A percentile compares a stretch with the other conserved stretches of the same genome.
These are phyloP conservation scores for Forbesichthys agassizii DNA, from an alignment of 2,113 vertebrate species.

Conservation along the genomic window DNA sequence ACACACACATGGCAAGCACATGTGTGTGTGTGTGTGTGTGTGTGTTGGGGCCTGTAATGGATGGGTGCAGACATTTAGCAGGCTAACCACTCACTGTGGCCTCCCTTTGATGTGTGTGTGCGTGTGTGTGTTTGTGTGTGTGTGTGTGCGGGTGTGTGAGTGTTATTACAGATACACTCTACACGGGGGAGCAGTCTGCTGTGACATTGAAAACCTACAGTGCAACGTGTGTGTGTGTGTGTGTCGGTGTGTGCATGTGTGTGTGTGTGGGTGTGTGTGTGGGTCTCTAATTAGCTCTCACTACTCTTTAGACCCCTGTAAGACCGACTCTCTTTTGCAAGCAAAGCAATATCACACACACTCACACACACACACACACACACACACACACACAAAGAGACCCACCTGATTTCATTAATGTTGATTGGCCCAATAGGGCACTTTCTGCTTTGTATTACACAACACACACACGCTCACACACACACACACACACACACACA, in stretches of 20 bases:
- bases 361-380: slow-evolving; percentile 30
- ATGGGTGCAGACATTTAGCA: slow-evolving; percentile 66
- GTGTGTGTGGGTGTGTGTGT: slow-evolving; percentile 4
- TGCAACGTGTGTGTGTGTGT: slow-evolving; percentile 43
- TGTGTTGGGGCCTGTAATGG: slow-evolving; percentile 49
- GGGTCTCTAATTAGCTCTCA: neutral
- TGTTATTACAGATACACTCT: neutral
- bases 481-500: slow-evolving; percentile 36
- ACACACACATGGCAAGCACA: slow-evolving; percentile 33
- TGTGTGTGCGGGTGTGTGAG: slow-evolving; percentile 18
- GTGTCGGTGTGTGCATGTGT: neutral
- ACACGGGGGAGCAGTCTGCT: slow-evolving; percentile 69
- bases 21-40: slow-evolving; percentile 27
- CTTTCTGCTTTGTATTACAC: slow-evolving; percentile 52
- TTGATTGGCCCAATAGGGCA: slow-evolving; percentile 69
- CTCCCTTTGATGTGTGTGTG: slow-evolving; percentile 61
- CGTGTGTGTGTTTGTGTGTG: slow-evolving; percentile 10
- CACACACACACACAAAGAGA: slow-evolving; percentile 24
- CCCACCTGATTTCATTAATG: slow-evolving; percentile 71
- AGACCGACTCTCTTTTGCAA: too few relatives aligned
- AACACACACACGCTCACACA: slow-evolving; percentile 9
- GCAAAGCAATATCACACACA: too few relatives aligned
- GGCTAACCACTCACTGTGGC: slow-evolving; percentile 46
- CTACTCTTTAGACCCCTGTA: too few relatives aligned
- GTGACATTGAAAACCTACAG: slow-evolving; percentile 73